Percentiles rank a stretch among this genome's conserved stretches.
Evolutionary conservation across 2,113 vertebrate species (phyloP).

Genomic region (Chascanopsetta lugubris): DNA sequence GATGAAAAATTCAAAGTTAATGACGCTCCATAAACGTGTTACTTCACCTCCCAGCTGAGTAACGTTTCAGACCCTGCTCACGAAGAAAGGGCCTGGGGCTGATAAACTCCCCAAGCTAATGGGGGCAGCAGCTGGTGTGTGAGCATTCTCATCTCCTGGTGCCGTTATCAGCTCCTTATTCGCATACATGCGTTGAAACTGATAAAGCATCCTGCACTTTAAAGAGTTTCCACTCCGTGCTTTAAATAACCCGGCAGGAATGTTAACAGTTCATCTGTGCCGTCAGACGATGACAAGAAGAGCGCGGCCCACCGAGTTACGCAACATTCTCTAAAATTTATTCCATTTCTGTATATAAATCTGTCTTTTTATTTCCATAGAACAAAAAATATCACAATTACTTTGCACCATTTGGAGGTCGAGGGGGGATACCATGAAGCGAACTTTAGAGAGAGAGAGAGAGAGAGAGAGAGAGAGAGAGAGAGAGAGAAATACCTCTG

Average conservation of each 20-base stretch:
- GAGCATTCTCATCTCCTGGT: not conserved
- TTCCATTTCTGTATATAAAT: constrained; percentile 73
- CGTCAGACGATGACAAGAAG: constrained; percentile 23
- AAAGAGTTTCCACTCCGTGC: constrained; percentile 59
- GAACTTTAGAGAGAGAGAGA: constrained; percentile 60
- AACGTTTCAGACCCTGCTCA: too few relatives aligned
- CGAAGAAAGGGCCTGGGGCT: too few relatives aligned
- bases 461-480: constrained; percentile 59
- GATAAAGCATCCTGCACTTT: constrained; percentile 57
- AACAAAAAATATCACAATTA: constrained; percentile 68
- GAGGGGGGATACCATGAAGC: constrained; percentile 54
- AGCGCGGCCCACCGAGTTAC: constrained; percentile 11
- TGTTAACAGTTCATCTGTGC: constrained; percentile 50
- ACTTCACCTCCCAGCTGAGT: too few relatives aligned
- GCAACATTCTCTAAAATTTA: constrained; percentile 66
- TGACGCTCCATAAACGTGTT: too few relatives aligned
- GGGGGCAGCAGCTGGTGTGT: not conserved
- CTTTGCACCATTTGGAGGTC: constrained; percentile 69
- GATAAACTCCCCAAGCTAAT: not conserved
- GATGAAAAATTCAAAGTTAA: too few relatives aligned
- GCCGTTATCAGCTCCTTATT: constrained; percentile 57
- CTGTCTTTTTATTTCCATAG: constrained; percentile 69
- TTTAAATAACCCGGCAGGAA: constrained; percentile 69
- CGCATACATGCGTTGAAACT: constrained; percentile 42
- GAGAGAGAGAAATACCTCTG: constrained; percentile 58